Conservation (phyloP, 2,888 invertebrate genomes). For the Trypoxylon attenuatum region DNA sequence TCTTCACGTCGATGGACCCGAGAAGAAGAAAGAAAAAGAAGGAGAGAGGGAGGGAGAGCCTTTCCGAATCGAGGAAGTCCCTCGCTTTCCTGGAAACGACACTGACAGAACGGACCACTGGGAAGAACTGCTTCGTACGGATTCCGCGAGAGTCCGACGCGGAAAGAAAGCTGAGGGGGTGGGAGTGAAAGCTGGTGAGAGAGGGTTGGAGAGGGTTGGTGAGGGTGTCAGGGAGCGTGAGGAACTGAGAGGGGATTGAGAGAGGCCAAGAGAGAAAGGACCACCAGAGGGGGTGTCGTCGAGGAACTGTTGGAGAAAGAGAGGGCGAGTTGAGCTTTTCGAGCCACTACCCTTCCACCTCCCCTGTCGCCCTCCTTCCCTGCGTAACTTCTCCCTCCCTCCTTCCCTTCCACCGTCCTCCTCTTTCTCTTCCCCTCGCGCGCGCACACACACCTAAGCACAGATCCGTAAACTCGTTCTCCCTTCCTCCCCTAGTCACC, state of each 20-base stretch:
- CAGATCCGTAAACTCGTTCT: too few species aligned
- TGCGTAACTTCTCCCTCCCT: not conserved
- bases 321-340: slow-evolving; percentile 35
- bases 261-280: slow-evolving; percentile 26
- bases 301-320: not conserved
- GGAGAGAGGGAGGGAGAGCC: slow-evolving; percentile 25
- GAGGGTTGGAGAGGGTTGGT: not conserved
- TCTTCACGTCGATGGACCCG: slow-evolving; percentile 13
- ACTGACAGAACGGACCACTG: slow-evolving; percentile 67
- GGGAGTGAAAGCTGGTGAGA: slow-evolving; percentile 12
- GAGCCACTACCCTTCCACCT: slow-evolving; percentile 40
- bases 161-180: slow-evolving; percentile 28
- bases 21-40: slow-evolving; percentile 24
- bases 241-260: not conserved
- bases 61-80: slow-evolving; percentile 20
- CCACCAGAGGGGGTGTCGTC: slow-evolving; percentile 13
- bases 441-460: too few species aligned
- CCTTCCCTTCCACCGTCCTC: not conserved
- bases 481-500: slow-evolving; percentile 38
- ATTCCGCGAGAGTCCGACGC: slow-evolving; percentile 37
- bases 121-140: slow-evolving; percentile 62
- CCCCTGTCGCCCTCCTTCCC: slow-evolving; percentile 19
- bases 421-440: slow-evolving; percentile 26
- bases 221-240: slow-evolving; percentile 22
- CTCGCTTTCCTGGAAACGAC: slow-evolving; percentile 50